Evolutionary conservation across 2,113 vertebrate species (phyloP), one percentile per base, ranked within the genome.

Genomic region (Aptenodytes patagonicus): DNA sequence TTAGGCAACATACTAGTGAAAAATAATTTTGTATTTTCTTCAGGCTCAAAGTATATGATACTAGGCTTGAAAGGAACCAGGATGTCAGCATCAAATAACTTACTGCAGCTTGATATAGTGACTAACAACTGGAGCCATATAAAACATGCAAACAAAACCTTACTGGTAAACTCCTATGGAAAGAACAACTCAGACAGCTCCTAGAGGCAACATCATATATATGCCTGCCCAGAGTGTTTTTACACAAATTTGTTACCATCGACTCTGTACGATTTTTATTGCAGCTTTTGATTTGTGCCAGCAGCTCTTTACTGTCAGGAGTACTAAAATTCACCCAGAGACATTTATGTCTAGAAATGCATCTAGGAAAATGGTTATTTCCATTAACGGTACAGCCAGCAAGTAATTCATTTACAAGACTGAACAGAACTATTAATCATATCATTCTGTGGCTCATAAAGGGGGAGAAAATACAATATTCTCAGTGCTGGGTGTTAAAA

Each of bases 171-270:
- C 61, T 91, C 49, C 61, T 82, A 79, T 42, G 83, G 97, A 95
- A 96, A 95, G 93, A 95, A 95, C 76, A 95, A 77, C 89, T 96
- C 95, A 95, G 91, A 94, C 83, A 96, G 75, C 42, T 95, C 81
- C 93, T 94, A 89, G 46, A 95, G 89, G 94, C 89, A 93, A 58
- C 64, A 85, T 49, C 84, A 84, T 76, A 96, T 87, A 95, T 69
- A 91, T 47, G 78, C 46, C 70, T 95, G 70, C 73, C 66, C 66
- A 70, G 93, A 80, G 89, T 85, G 93, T 69, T 97, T 95, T 88
- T 91, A 90, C 75, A 95, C 78, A 93, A 92, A 95, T 95, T 96
- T 87, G 62, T 91, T 95, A 85, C 87, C 52, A 76, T 90, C 1
- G 3, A 95, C 87, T 89, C 85, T 66, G 62, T 51, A 90, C 5